Base-by-base conservation (phyloP, 2,888 invertebrate species). In the Phengaris alcon region DNA sequence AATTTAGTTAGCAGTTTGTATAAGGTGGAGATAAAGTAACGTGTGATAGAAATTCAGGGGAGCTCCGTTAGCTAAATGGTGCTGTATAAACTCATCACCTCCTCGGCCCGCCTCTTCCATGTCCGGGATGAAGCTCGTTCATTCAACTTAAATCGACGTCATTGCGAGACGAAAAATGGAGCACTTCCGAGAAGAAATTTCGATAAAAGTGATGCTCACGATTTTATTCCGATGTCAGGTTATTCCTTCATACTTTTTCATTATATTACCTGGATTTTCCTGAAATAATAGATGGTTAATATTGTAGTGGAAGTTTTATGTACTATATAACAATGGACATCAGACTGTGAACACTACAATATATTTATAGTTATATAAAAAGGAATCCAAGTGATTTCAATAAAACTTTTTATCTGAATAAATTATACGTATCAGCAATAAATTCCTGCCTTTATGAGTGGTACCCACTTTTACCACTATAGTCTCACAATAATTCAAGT, bases 101-200 rank as follows among this genome's bases (percentile, higher is more conserved):
- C 82, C 84, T 84, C 85, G 85, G 90, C 82, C 90, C 93, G 93
- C 93, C 93, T 88, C 87, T 93, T 93, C 87, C 93, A 84, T 93
- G 93, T 93, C 86, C 86, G 84, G 87, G 89, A 90, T 93, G 90
- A 88, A 81, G 88, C 90, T 90, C 90, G 90, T 91, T 92, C 90
- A 90, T 91, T 91, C 92, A 90, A 89, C 90, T 91, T 91, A 91
- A 92, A 91, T 91, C 88, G 91, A 86, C 88, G 88, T 90, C 90
- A 91, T 91, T 92, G 84, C 84, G 84, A 87, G 83, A 89, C 86
- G 89, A 90, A 89, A 91, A 93, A 90, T 91, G 91, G 90, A 89
- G 87, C 87, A 88, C 87, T 90, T 87, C 87, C 85, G 87, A 88
- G 89, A 90, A 90, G 89, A 88, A 85, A 87, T 91, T 88, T 85